Evolutionary conservation across 1,140 invertebrate species (phyloP), one percentile per base, ranked within the genome.

Genomic region (Heliconius congener): DNA sequence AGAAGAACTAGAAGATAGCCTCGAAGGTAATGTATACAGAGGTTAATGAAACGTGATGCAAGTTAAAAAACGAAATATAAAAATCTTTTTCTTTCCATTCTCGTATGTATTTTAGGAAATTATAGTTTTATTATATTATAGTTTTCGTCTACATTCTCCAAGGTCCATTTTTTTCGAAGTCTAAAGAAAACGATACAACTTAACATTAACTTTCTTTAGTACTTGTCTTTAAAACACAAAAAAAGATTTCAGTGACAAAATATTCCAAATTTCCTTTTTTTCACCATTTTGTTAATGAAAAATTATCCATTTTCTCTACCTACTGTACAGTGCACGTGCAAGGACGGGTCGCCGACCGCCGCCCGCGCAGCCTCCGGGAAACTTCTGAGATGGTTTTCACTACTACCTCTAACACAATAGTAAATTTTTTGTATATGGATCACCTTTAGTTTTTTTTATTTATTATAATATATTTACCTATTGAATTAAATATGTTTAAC

Each of bases 281-380:
- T 23, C 8, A 5, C n/a, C 8, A 1, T 57, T 23, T 60, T n/a
- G 4, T 27, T 9, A 23, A 2, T 9, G 8, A 60, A 60, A 60
- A 9, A n/a, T 9, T 4, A 3, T 30, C 57, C 57, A 66, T 13
- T 27, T 66, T 66, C 23, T 9, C 57, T 9, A 66, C 11, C 19
- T n/a, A 27, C 11, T 86, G 82, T 86, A 72, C 82, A 30, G 5
- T 71, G 80, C 85, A 86, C 85, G 85, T 85, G 85, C 85, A 85
- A 85, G 82, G 84, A 79, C 85, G 82, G 85, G 84, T 86, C 84
- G 77, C 42, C 81, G 85, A 86, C 85, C 85, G 82, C 71, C 84
- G 77, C 77, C 80, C 46, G 83, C 79, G 80, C 83, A 83, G 83
- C 85, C 81, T 83, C 82, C 76, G 78, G 71, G 78, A 77, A 77